Evolutionary conservation across 1,140 invertebrate genomes (phyloP), one percentile per base, ranked within the genome.

Genomic region (Drosophila nikananu): DNA sequence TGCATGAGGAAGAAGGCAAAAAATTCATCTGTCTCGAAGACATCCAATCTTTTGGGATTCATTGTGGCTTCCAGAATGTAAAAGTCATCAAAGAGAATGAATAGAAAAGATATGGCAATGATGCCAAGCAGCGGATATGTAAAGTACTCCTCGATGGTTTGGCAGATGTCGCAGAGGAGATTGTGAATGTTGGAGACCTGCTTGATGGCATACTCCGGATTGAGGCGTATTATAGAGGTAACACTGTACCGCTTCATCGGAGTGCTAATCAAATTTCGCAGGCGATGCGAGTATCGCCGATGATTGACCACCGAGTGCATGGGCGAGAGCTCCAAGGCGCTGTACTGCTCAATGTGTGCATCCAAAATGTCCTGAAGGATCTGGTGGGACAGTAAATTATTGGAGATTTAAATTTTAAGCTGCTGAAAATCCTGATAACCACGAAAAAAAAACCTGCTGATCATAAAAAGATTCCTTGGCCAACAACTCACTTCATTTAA

Each of bases 21-120:
- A n/a, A 93, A 93, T 23, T 92, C 92, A 48, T 93, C 87, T 0
- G 83, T 80, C 41, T 92, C 91, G 21, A 92, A 86, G 19, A 76
- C 58, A 30, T 91, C 89, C 46, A 91, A 58, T 27, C 90, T 74
- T 23, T 87, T 92, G 5, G 89, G 89, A 66, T 83, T 91, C 9
- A 93, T 17, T 21, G 91, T 48, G 0, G 83, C 92, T 19, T 92
- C 92, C 30, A 93, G 63, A 39, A 93, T 83, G 49, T 93, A 93
- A 61, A 92, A 93, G 42, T 91, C 86, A 61, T 93, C 92, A 13
- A 93, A 93, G 15, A 93, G 70, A 46, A 93, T 93, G 17, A 93
- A 93, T 0, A 93, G 42, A 58, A 93, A 93, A 0, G 92, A 92
- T 35, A 93, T 92, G 32, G 87, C 86, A 3, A 92, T 91, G 27